Base-by-base conservation (phyloP, 2,113 vertebrate species). In the Oxyura jamaicensis region DNA sequence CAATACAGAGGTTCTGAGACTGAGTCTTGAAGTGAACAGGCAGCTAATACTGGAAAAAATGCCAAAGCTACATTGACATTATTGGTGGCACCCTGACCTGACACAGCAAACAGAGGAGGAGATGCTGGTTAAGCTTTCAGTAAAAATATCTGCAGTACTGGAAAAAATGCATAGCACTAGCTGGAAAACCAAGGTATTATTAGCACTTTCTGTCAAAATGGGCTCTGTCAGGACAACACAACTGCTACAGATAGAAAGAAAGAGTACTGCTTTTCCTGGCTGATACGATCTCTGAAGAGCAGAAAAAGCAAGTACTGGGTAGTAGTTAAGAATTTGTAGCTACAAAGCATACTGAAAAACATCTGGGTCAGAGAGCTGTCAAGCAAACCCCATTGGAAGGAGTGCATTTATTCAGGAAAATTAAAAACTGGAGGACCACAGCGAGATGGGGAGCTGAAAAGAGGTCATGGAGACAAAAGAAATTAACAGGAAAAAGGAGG, bases 81-180 rank as follows among this genome's bases (percentile, higher is more conserved):
- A 88, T 58, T 92, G 53, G 92, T 91, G 80, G 77, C 86, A 94
- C 74, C 62, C 50, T 96, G 92, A 96, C 95, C 93, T 96, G 77
- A 84, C 58, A 78, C 29, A 83, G 83, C 91, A 94, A 96, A 97
- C 62, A 55, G 68, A 65, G 65, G 33, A 95, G 75, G 88, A 84
- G 73, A 95, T 42, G 62, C 56, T 92, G 90, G 90, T 92, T 88
- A 93, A 72, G 48, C 63, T 96, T 93, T 84, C 94, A 63, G 65
- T 75, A 88, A 91, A 95, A 91, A 77, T 10, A 14, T 36, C 66
- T 82, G 58, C 69, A 78, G 80, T 44, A 22, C 83, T 93, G 58
- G 77, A 73, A 95, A 95, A 84, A 93, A 78, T 11, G 62, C 77
- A 88, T 60, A 88, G 79, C 14, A 35, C 35, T 11, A 77, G 78